phyloP scores from a whole-genome alignment of 1,140 invertebrate species.

The Telenomus remus region DNA sequence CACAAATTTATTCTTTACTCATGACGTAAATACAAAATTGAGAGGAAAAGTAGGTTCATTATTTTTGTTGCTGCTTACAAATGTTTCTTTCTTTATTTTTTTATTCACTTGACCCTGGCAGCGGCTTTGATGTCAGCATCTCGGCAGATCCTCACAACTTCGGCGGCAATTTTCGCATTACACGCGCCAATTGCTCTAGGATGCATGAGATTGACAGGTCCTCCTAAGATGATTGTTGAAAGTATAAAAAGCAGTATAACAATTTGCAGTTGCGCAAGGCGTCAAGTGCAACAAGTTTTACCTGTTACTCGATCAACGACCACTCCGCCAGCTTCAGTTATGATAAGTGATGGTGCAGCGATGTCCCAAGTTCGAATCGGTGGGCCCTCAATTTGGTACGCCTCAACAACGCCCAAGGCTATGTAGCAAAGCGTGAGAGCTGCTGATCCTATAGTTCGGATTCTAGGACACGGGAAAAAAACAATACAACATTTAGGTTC shows the following conservation, averaged over 20 bases:
- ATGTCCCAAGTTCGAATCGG: slow-evolving; percentile 87
- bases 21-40: no score
- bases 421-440: slow-evolving; percentile 85
- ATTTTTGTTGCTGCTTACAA: no score
- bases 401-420: slow-evolving; percentile 82
- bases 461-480: slow-evolving; percentile 70
- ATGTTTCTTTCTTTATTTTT: no score
- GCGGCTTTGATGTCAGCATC: slow-evolving; percentile 71
- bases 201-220: slow-evolving; percentile 81
- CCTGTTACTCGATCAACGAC: slow-evolving; percentile 85
- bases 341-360: slow-evolving; percentile 84
- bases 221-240: slow-evolving; percentile 69
- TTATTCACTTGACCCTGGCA: slow-evolving; percentile 32
- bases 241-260: no score
- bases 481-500: no score
- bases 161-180: slow-evolving; percentile 77
- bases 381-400: slow-evolving; percentile 86
- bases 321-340: slow-evolving; percentile 86
- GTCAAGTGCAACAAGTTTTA: slow-evolving; percentile 51
- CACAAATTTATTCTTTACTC: neutral
- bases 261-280: neutral
- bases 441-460: slow-evolving; percentile 84
- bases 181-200: slow-evolving; percentile 80
- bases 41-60: no score
- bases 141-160: slow-evolving; percentile 74